These are phyloP conservation scores for Hydropotes inermis DNA, from an alignment of 2,113 vertebrate genomes.

Conservation along the genomic window DNA sequence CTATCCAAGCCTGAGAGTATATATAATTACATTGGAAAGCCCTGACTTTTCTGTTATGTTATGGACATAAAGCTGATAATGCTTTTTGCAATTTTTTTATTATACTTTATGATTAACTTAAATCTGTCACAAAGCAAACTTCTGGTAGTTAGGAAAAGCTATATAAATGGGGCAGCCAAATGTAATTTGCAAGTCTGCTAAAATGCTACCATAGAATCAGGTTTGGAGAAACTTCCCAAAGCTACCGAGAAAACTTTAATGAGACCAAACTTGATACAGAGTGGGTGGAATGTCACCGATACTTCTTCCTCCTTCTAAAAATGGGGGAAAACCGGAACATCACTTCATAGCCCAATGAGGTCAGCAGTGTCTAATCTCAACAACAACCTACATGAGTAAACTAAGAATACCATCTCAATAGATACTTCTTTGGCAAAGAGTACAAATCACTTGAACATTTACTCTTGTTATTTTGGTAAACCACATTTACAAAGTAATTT, in stretches of 20 bases:
- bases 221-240: not conserved
- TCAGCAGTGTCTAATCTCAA: not conserved
- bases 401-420: not conserved
- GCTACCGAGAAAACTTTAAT: not conserved
- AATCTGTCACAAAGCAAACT: constrained; percentile 16
- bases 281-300: not conserved
- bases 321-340: not conserved
- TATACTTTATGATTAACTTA: not conserved
- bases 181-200: not conserved
- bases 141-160: constrained; percentile 3
- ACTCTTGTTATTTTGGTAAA: not conserved
- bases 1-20: not conserved
- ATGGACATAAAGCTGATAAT: not conserved
- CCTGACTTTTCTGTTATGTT: not conserved
- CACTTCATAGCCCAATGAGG: not conserved
- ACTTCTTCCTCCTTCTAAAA: not conserved
- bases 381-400: not conserved
- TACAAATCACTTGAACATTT: not conserved
- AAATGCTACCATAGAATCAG: not conserved
- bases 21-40: not conserved
- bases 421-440: not conserved
- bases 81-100: not conserved
- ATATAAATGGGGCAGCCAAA: not conserved
- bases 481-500: not conserved
- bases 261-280: not conserved